phyloP scores from a whole-genome alignment of 1,140 invertebrate genomes.

The Nasonia giraulti region DNA sequence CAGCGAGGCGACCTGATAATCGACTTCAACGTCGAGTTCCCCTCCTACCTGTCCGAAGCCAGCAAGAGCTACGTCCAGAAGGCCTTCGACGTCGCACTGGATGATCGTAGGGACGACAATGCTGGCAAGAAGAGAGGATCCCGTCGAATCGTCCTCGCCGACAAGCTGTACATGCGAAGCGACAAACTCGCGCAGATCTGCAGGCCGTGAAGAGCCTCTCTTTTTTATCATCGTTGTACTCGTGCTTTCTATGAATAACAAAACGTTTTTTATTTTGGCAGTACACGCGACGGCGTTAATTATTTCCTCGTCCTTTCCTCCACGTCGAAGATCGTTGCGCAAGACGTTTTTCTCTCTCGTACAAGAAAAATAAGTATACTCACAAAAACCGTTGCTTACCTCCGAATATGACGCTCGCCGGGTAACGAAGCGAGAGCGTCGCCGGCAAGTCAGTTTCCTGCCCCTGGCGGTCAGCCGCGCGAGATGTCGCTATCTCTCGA shows the following conservation, averaged over 20 bases:
- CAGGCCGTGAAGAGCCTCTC: not conserved
- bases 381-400: no score
- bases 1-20: conserved; percentile 75
- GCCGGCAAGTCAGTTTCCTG: conserved; percentile 8
- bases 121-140: no score
- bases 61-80: conserved; percentile 72
- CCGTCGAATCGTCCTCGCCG: conserved; percentile 33
- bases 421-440: not conserved
- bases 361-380: no score
- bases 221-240: not conserved
- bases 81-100: conserved; percentile 65
- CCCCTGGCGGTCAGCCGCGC: not conserved
- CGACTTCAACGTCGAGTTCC: conserved; percentile 76
- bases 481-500: conserved; percentile 46
- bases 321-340: no score
- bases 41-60: conserved; percentile 72
- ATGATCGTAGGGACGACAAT: not conserved
- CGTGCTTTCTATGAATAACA: not conserved
- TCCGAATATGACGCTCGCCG: no score
- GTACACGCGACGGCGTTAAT: no score
- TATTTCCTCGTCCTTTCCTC: no score
- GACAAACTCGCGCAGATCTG: conserved; percentile 24
- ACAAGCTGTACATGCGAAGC: conserved; percentile 37
- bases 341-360: no score
- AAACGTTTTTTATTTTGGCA: not conserved